Conservation (phyloP, 2,888 invertebrate genomes). For the Melinopterus prodromus region DNA sequence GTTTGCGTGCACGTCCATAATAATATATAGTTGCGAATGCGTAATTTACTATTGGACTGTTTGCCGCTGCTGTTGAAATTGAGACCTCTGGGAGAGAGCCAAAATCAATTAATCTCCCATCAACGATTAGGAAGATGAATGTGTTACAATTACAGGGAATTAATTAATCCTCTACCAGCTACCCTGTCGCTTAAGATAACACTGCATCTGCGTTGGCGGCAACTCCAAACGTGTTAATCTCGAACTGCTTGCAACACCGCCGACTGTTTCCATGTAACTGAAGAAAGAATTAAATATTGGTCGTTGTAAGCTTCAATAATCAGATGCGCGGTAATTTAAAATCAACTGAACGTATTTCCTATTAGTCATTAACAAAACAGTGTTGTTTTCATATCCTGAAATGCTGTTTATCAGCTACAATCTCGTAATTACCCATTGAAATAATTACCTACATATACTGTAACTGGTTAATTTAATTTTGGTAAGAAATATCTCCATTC, state of each 20-base stretch:
- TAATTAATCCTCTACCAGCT: constrained; percentile 32
- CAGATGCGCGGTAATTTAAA: too few relatives aligned
- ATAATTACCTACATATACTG: too few relatives aligned
- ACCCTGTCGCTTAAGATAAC: constrained; percentile 23
- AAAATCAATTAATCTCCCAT: constrained; percentile 37
- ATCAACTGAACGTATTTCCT: too few relatives aligned
- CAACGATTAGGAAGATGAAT: constrained; percentile 35
- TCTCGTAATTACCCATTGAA: too few relatives aligned
- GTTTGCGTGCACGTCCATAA: not conserved
- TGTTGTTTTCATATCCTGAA: too few relatives aligned
- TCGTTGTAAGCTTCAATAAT: too few relatives aligned
- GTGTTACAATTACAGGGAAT: constrained; percentile 31
- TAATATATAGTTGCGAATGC: not conserved
- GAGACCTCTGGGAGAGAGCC: constrained; percentile 30
- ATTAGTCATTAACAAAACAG: too few relatives aligned
- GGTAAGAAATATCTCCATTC: too few relatives aligned
- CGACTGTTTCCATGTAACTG: not conserved
- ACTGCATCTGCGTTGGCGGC: not conserved
- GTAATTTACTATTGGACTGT: not conserved
- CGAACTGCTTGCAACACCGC: not conserved
- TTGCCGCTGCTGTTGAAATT: constrained; percentile 21
- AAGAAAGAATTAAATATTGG: too few relatives aligned
- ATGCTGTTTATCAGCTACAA: too few relatives aligned
- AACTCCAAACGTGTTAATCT: not conserved
- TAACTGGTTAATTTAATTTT: too few relatives aligned